Percentiles rank a stretch among this genome's conserved stretches.
Conservation (phyloP, 2,113 vertebrate genomes). For the Pardalotus punctatus region DNA sequence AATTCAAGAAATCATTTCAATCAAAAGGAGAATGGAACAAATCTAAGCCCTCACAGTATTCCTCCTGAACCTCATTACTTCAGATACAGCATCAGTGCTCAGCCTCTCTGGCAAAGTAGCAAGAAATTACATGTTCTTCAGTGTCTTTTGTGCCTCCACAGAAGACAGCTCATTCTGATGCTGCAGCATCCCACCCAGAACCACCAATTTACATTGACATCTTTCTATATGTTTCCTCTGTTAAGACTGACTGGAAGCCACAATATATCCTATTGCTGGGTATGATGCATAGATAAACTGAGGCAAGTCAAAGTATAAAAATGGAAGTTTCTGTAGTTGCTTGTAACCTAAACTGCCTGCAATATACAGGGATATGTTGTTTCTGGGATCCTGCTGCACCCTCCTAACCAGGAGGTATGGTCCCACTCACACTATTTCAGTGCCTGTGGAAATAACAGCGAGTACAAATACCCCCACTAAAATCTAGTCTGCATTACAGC, state of each 20-base stretch:
- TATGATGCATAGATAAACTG: not conserved
- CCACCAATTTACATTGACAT: not conserved
- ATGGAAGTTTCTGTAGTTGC: not conserved
- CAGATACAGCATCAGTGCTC: not conserved
- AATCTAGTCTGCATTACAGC: not conserved
- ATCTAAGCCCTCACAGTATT: not conserved
- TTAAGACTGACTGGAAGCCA: not conserved
- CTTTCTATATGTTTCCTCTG: not conserved
- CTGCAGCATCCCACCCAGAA: not conserved
- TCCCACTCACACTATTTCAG: not conserved
- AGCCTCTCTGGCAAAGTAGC: not conserved
- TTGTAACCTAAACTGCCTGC: not conserved
- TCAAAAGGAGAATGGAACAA: not conserved
- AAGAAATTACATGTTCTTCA: not conserved
- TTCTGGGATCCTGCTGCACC: not conserved
- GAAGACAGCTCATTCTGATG: not conserved
- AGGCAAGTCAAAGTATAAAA: not conserved
- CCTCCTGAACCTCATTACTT: not conserved
- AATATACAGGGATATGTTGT: not conserved
- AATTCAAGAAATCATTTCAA: not conserved
- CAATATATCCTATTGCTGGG: accelerated
- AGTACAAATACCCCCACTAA: not conserved
- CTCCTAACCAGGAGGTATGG: not conserved
- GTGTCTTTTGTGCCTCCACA: not conserved
- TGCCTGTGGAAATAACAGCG: not conserved